Conservation (phyloP, 2,888 invertebrate species). For the Drosophila melanosoma region DNA sequence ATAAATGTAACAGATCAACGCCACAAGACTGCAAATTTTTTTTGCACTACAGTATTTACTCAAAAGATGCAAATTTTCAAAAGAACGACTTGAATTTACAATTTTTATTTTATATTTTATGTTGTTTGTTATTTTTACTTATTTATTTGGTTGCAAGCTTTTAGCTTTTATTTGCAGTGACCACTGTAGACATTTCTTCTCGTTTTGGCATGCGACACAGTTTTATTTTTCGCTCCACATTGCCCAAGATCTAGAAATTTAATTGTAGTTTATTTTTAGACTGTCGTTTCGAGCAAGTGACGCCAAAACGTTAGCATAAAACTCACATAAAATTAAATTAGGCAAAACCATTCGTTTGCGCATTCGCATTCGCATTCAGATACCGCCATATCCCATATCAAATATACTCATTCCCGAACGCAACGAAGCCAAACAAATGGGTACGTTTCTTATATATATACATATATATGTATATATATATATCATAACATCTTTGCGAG, state of each 20-base stretch:
- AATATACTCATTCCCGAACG: slow-evolving; percentile 18
- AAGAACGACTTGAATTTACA: background rate
- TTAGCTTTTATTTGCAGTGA: background rate
- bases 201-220: slow-evolving; percentile 46
- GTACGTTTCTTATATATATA: slow-evolving; percentile 49
- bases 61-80: background rate
- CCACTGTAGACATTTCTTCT: slow-evolving; percentile 12
- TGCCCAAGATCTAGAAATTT: slow-evolving; percentile 40
- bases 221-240: slow-evolving; percentile 27
- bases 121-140: no score
- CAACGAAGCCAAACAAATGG: slow-evolving; percentile 64
- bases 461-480: background rate
- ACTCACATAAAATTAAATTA: slow-evolving; percentile 58
- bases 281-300: slow-evolving; percentile 32
- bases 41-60: slow-evolving; percentile 19
- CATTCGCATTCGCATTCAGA: slow-evolving; percentile 9
- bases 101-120: no score
- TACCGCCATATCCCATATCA: slow-evolving; percentile 4
- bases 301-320: slow-evolving; percentile 74
- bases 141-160: background rate
- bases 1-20: slow-evolving; percentile 22
- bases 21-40: slow-evolving; percentile 15
- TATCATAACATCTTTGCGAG: slow-evolving; percentile 44
- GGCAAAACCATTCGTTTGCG: slow-evolving; percentile 11
- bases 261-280: slow-evolving; percentile 48